Evolutionary conservation across 2,888 invertebrate genomes (phyloP), one percentile per base, ranked within the genome.

Genomic region (Drosophila mimica): DNA sequence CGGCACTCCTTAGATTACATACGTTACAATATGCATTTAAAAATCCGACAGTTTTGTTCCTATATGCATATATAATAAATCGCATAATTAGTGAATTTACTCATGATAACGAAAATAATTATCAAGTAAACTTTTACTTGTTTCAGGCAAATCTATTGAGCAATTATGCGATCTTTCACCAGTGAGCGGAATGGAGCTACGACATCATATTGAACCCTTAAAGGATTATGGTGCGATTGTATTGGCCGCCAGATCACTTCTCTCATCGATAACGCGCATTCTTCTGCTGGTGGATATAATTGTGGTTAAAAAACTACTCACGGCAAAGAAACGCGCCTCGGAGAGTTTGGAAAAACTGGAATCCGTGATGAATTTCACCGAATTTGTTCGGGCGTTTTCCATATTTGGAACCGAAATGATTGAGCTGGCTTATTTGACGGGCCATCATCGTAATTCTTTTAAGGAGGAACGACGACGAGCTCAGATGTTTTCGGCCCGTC

Each of bases 371-470:
- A 97, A 97, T 94, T 97, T 97, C 92, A 98, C 99, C 60, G 99
- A 99, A 94, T 99, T 99, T 93, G 99, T 99, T 67, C 97, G 98
- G 92, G 98, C 99, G 30, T 99, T 99, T 94, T 98, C 99, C 83
- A 98, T 99, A 93, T 99, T 99, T 93, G 99, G 99, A 48, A 97
- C 97, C 30, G 99, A 99, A 93, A 99, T 99, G 99, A 99, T 99
- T 79, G 99, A 99, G 93, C 94, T 99, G 83, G 99, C 99, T 31
- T 97, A 99, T 92, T 95, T 99, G 71, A 98, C 98, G 28, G 98
- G 92, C 43, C 96, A 96, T 91, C 93, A 95, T 74, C 95, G 96
- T 89, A 98, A 97, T 91, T 98, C 97, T 92, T 94, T 97, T 67
- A 97, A 98, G 89, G 99, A 99, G 93, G 99, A 99, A 93, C 95